These are phyloP conservation scores for Maniola hyperantus DNA, from an alignment of 2,888 invertebrate species.

Conservation along the genomic window DNA sequence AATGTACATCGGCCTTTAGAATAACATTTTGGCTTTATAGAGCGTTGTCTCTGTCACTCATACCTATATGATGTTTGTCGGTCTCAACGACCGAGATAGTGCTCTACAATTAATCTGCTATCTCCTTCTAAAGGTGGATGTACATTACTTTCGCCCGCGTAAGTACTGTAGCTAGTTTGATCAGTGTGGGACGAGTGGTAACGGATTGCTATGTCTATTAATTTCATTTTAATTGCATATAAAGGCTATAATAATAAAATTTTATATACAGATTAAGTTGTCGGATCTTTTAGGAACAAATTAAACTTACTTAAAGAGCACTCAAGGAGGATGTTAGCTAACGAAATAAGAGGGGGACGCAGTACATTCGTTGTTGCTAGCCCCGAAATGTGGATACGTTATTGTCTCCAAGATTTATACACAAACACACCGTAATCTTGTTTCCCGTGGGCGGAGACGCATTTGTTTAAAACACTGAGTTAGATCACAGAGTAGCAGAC, in stretches of 20 bases:
- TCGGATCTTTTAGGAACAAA: conserved; percentile 15
- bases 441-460: conserved; percentile 73
- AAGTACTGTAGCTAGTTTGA: too few species aligned
- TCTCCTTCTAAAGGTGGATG: too few species aligned
- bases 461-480: conserved; percentile 63
- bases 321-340: conserved; percentile 27
- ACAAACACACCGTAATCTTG: conserved; percentile 75
- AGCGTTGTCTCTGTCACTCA: too few species aligned
- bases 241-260: conserved; percentile 5
- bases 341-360: conserved; percentile 51
- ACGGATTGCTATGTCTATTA: not conserved
- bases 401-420: conserved; percentile 76
- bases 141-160: too few species aligned
- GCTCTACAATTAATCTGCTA: too few species aligned
- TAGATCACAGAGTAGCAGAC: not conserved
- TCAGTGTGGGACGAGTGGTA: too few species aligned
- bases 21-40: too few species aligned
- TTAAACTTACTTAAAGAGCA: conserved; percentile 25
- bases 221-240: conserved; percentile 1
- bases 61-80: too few species aligned
- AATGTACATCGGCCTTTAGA: too few species aligned
- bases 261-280: conserved; percentile 14
- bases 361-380: conserved; percentile 69
- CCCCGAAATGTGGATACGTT: conserved; percentile 67
- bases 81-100: too few species aligned